A percentile compares a stretch with the other conserved stretches of the same genome.
Evolutionary conservation across 2,113 vertebrate genomes (phyloP).

Genomic region (Numida meleagris): DNA sequence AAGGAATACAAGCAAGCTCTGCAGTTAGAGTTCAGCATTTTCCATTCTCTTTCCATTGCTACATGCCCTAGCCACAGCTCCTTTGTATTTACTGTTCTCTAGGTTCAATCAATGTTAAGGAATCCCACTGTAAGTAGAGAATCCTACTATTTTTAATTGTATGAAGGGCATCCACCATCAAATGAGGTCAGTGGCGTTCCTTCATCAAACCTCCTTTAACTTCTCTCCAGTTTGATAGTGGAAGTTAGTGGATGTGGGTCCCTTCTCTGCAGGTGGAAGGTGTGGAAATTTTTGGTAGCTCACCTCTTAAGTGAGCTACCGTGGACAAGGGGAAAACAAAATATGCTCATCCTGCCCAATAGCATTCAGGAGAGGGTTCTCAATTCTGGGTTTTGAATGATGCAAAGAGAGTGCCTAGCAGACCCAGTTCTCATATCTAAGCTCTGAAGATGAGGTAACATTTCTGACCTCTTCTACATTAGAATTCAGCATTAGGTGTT

Average conservation of each 20-base stretch:
- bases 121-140: not conserved
- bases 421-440: not conserved
- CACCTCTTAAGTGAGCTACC: accelerated
- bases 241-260: not conserved
- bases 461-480: not conserved
- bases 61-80: not conserved
- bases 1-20: not conserved
- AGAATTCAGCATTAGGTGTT: not conserved
- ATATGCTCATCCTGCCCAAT: not conserved
- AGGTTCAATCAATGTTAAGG: not conserved
- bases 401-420: accelerated
- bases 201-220: not conserved
- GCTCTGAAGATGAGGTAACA: not conserved
- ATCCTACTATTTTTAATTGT: not conserved
- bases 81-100: not conserved
- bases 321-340: not conserved
- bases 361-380: not conserved
- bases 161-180: not conserved
- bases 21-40: not conserved
- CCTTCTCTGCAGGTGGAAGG: accelerated
- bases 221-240: not conserved
- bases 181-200: accelerated
- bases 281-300: accelerated
- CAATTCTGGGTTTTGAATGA: not conserved
- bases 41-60: not conserved